Base-by-base conservation (phyloP, 1,140 invertebrate genomes). In the Sarcophaga bullata region DNA sequence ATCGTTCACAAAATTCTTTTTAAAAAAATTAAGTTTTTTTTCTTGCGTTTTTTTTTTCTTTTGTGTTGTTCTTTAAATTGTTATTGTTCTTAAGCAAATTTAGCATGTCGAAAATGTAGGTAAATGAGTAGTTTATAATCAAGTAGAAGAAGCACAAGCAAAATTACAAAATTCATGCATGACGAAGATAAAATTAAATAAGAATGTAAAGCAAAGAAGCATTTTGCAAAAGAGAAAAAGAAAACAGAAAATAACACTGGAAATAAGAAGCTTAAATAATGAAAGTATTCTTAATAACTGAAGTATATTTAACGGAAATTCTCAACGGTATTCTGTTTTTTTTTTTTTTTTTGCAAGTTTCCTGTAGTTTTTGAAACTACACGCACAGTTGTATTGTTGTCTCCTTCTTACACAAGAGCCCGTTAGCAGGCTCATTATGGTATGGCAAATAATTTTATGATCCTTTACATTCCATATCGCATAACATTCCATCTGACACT, bases 251-350 rank as follows among this genome's bases (percentile, higher is more conserved):
- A 68, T 7, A 58, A 19, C 17, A 17, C 17, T 25, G n/a, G 19
- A 6, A 17, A 19, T 8, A 17, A 68, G 17, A 17, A 19, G 15
- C 6, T 19, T 19, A 68, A 8, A 8, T 15, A 58, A 9, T 15
- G 19, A 68, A 58, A 58, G 11, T 58, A 19, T 7, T 10, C 62
- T 68, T 68, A 37, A 9, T 68, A 68, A 68, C 62, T 17, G 62
- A 68, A 68, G 62, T 68, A 68, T 68, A 25, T 68, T 68, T 68
- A 68, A 68, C 62, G 62, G 62, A 68, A 68, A 19, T 68, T 37
- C 25, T 37, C 25, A 37, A 37, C 25, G 25, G 25, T 37, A 37
- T 37, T 37, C 25, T n/a, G n/a, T n/a, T n/a, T n/a, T n/a, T n/a
- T n/a, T n/a, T n/a, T n/a, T n/a, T 37, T 37, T 37, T 37, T 37